Percentiles rank a stretch among this genome's conserved stretches.
These are phyloP conservation scores for Phragmatobia fuliginosa DNA, from an alignment of 2,888 invertebrate genomes.

Conservation along the genomic window DNA sequence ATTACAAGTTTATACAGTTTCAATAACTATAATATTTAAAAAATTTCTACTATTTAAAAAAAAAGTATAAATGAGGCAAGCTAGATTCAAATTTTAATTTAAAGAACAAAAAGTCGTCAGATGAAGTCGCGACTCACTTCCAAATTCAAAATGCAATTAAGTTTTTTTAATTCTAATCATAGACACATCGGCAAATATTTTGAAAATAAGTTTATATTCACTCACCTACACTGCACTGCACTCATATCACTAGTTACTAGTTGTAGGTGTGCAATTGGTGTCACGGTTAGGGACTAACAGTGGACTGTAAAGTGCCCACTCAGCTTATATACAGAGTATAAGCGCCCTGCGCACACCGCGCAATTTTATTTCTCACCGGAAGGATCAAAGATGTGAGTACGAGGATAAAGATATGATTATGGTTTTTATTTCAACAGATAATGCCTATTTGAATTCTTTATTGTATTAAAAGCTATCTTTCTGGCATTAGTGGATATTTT, in stretches of 20 bases:
- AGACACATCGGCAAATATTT: constrained; percentile 6
- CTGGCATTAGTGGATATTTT: not conserved
- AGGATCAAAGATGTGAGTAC: not conserved
- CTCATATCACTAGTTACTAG: constrained; percentile 37
- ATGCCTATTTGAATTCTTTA: not conserved
- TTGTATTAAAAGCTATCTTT: not conserved
- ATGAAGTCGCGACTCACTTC: not conserved
- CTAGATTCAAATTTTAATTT: not conserved
- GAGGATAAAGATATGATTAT: not conserved
- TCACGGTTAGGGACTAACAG: constrained; percentile 29
- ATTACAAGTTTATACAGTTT: too few species aligned
- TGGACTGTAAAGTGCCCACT: constrained; percentile 23
- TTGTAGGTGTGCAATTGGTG: constrained; percentile 2
- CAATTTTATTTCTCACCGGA: constrained; percentile 10
- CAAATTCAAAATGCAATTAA: constrained; percentile 7
- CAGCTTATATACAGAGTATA: constrained; percentile 38
- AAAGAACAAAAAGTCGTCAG: not conserved
- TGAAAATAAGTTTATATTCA: constrained; percentile 16
- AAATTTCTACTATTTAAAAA: too few species aligned
- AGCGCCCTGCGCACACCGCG: constrained; percentile 36
- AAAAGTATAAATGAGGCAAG: too few species aligned
- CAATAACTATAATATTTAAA: too few species aligned
- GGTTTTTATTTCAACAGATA: not conserved
- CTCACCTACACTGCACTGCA: constrained; percentile 46
- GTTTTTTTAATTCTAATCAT: constrained; percentile 5